Percentiles rank a stretch among this genome's conserved stretches.
Evolutionary conservation across 2,888 invertebrate species (phyloP).

Genomic region (Labia minor): DNA sequence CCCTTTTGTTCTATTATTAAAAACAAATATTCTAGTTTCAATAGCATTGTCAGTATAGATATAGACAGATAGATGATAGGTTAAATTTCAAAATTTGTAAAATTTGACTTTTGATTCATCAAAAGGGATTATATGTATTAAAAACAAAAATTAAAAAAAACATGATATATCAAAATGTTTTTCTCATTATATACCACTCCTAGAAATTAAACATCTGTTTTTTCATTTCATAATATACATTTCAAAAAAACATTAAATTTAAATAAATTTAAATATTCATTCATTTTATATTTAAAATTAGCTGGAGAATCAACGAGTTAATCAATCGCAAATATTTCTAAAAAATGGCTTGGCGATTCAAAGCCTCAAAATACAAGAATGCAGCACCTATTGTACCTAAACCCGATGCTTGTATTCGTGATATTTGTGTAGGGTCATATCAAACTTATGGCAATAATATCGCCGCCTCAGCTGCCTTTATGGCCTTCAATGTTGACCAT

Average conservation of each 20-base stretch:
- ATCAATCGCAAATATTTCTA: not conserved
- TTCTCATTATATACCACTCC: no score
- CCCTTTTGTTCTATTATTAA: no score
- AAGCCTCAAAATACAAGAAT: slow-evolving; percentile 97
- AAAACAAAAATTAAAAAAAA: not conserved
- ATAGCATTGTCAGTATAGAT: no score
- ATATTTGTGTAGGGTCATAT: slow-evolving; percentile 83
- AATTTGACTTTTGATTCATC: not conserved
- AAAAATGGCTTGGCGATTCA: slow-evolving; percentile 86
- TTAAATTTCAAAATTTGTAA: no score
- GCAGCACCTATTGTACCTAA: slow-evolving; percentile 91
- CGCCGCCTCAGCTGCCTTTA: slow-evolving; percentile 80
- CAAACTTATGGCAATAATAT: slow-evolving; percentile 94
- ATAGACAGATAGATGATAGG: no score
- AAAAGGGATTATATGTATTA: not conserved
- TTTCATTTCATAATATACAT: no score
- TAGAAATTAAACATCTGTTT: not conserved
- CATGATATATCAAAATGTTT: no score
- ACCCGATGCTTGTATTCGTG: slow-evolving; percentile 77
- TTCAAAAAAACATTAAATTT: no score
- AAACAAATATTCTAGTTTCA: no score
- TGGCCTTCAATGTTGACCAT: slow-evolving; percentile 93
- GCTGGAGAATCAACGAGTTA: not conserved
- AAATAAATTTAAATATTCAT: no score
- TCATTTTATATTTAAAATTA: not conserved